These are phyloP conservation scores for Margaritifera margaritifera DNA, from an alignment of 2,888 invertebrate species.

Conservation along the genomic window DNA sequence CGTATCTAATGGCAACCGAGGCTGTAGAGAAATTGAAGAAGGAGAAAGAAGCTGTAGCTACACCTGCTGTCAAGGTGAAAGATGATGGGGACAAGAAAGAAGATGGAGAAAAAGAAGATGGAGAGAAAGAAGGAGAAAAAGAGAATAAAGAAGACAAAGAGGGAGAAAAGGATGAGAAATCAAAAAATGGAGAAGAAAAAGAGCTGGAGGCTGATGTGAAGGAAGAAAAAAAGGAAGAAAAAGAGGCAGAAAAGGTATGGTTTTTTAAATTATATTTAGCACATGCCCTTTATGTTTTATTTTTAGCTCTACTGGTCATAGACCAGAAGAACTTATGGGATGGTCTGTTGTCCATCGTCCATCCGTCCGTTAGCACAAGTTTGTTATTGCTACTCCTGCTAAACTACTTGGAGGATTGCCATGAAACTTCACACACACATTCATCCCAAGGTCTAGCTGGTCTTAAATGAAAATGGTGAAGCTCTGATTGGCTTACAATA, in stretches of 20 bases:
- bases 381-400: too few species aligned
- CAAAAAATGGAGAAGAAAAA: constrained; percentile 7
- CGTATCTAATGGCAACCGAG: constrained; percentile 74
- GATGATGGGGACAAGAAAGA: constrained; percentile 48
- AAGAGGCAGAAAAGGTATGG: neutral
- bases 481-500: too few species aligned
- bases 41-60: constrained; percentile 43
- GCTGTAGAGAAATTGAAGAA: constrained; percentile 78
- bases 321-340: too few species aligned
- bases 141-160: constrained; percentile 19
- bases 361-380: too few species aligned
- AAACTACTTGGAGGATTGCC: too few species aligned
- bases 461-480: too few species aligned
- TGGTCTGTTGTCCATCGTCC: too few species aligned
- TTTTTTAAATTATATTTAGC: neutral
- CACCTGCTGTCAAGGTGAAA: constrained; percentile 72
- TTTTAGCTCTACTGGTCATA: too few species aligned
- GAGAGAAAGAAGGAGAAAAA: constrained; percentile 26
- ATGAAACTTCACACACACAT: too few species aligned
- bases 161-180: constrained; percentile 10
- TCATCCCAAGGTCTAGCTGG: too few species aligned
- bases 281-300: constrained; percentile 32
- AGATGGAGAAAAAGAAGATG: constrained; percentile 55
- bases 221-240: constrained; percentile 6
- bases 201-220: constrained; percentile 7